Evolutionary conservation across 2,797 vertebrate genomes (phyloP).

Genomic region (Spheniscus humboldti): DNA sequence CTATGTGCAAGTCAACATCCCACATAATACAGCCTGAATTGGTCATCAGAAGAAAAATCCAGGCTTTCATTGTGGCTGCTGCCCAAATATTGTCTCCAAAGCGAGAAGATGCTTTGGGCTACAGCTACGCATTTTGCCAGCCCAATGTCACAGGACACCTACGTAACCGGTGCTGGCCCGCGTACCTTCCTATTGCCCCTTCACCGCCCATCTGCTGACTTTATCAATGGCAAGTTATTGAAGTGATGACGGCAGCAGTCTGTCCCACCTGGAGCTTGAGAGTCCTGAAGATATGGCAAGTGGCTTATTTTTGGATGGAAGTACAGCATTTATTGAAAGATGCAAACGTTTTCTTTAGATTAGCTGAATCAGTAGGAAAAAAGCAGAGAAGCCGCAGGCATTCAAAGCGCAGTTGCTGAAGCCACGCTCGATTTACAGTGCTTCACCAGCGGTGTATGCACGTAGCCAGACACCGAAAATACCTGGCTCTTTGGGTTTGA

Average conservation of each 20-base stretch:
- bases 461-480: rapidly evolving
- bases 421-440: rapidly evolving
- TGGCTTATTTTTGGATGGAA: neutral
- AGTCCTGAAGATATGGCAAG: neutral
- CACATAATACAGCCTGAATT: rapidly evolving
- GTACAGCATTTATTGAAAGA: neutral
- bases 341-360: neutral
- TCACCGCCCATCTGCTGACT: neutral
- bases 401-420: neutral
- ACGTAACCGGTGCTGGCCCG: neutral
- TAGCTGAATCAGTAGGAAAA: neutral
- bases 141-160: rapidly evolving
- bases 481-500: neutral
- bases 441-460: rapidly evolving
- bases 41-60: neutral
- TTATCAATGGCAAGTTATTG: rapidly evolving
- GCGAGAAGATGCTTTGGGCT: neutral
- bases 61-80: neutral
- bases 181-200: rapidly evolving
- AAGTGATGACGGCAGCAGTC: neutral
- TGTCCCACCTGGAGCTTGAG: neutral
- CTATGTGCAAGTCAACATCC: rapidly evolving
- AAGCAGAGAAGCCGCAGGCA: neutral
- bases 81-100: neutral
- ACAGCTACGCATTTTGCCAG: neutral